A percentile compares a stretch with the other conserved stretches of the same genome.
phyloP scores from a whole-genome alignment of 2,888 invertebrate species.

The Ernsta delagoae region DNA sequence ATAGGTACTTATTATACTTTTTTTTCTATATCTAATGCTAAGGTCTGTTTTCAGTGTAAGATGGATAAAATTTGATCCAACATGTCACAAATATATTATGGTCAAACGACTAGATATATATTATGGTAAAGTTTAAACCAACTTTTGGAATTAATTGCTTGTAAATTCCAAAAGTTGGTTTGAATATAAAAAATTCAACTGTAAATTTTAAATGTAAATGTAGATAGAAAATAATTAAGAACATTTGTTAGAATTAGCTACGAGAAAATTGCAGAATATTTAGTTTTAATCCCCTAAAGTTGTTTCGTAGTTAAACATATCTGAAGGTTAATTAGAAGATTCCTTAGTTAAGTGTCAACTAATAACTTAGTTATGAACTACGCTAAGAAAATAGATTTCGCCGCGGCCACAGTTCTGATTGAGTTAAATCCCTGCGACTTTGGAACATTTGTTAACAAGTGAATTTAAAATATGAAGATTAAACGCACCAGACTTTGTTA shows the following conservation, averaged over 20 bases:
- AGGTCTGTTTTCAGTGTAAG: too few species aligned
- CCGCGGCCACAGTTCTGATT: constrained; percentile 73
- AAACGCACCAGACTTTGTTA: constrained; percentile 48
- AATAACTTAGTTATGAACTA: constrained; percentile 73
- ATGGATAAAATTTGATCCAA: too few species aligned
- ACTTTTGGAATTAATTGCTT: too few species aligned
- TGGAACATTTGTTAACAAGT: constrained; percentile 67
- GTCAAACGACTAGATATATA: too few species aligned
- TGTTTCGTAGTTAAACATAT: constrained; percentile 56
- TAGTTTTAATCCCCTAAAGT: constrained; percentile 37
- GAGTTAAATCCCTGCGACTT: constrained; percentile 74
- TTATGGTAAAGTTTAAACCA: too few species aligned
- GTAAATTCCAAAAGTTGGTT: background rate
- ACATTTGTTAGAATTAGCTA: background rate
- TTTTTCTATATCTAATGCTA: too few species aligned
- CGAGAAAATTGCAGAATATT: background rate
- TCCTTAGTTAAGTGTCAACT: constrained; percentile 62
- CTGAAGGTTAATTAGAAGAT: constrained; percentile 63
- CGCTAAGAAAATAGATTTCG: constrained; percentile 74
- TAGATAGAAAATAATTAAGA: background rate
- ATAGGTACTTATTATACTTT: too few species aligned
- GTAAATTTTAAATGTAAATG: background rate
- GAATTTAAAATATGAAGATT: constrained; percentile 59
- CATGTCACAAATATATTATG: too few species aligned
- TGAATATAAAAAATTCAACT: background rate